Base-by-base conservation (phyloP, 2,888 invertebrate species). In the Homarus gammarus region DNA sequence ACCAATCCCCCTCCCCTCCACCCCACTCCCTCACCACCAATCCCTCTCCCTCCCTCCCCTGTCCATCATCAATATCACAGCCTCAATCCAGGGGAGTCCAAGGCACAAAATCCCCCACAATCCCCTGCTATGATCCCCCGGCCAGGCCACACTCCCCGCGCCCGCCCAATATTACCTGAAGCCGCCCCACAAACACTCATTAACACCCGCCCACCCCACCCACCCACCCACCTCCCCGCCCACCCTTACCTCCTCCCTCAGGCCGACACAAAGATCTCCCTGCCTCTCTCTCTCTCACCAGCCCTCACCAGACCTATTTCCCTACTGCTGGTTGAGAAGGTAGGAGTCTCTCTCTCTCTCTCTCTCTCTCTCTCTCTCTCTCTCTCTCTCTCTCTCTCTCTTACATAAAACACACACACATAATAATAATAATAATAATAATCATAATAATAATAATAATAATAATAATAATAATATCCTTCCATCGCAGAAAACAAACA, bases 61-160 rank as follows among this genome's bases (percentile, higher is more conserved):
- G 70, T 83, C 70, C 51, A 72, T 82, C 70, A 79, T 79, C 56
- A 79, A 79, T 79, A 79, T 64, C 64, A 61, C 61, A 22, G 79
- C 56, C 78, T 79, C 79, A 79, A 61, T 64, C 79, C 70, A 68
- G 31, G 36, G 27, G 38, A 61, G 79, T 61, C 79, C 79, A 79
- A 79, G 79, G 79, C 79, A 31, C 61, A 79, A 79, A 79, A 79
- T 79, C 79, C 79, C 40, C 79, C 61, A 12, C 33, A 64, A 61
- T 61, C 64, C 61, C 79, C 38, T 12, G 56, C 38, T 22, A 61
- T 70, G 70, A 79, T 79, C 79, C 79, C 64, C 15, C 36, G 27
- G 79, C 64, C 27, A 61, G 64, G 38, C 79, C 12, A 10, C 36
- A 38, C 61, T 51, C 18, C 5, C 15, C 18, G 31, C 27, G 36